A percentile compares a stretch with the other conserved stretches of the same genome.
Conservation (phyloP, 2,797 vertebrate genomes). For the Pipistrellus nathusii region DNA sequence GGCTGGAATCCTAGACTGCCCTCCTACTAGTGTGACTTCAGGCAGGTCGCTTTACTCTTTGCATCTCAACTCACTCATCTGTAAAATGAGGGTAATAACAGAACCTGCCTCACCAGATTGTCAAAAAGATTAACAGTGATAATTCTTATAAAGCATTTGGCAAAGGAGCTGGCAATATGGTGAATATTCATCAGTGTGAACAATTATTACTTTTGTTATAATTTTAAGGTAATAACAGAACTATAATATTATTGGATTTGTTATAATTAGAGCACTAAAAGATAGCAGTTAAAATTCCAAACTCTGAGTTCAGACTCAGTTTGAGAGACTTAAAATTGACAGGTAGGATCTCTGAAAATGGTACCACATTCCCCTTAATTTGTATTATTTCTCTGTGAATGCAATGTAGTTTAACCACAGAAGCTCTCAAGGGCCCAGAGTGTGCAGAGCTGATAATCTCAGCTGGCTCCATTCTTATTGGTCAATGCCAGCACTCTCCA, state of each 20-base stretch:
- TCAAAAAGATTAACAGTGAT: not conserved
- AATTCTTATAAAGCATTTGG: not conserved
- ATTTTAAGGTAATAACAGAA: slow-evolving; percentile 22
- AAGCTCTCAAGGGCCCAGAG: not conserved
- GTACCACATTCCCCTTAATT: not conserved
- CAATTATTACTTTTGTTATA: not conserved
- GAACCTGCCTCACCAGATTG: not conserved
- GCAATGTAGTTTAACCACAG: not conserved
- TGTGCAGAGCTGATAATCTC: not conserved
- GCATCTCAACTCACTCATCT: not conserved
- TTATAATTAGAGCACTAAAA: not conserved
- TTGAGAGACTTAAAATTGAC: slow-evolving; percentile 20
- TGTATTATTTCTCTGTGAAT: not conserved
- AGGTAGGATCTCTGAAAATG: not conserved
- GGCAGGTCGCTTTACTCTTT: not conserved
- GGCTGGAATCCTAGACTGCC: not conserved
- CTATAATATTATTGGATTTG: not conserved
- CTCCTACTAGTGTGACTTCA: not conserved
- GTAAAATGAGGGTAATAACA: not conserved
- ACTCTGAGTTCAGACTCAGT: not conserved
- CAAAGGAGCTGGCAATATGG: not conserved
- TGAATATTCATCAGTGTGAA: not conserved
- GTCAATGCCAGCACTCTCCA: not conserved
- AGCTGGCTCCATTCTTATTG: not conserved
- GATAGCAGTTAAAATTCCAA: not conserved